Base-by-base conservation (phyloP, 2,797 vertebrate species). In the Phalanger gymnotis region DNA sequence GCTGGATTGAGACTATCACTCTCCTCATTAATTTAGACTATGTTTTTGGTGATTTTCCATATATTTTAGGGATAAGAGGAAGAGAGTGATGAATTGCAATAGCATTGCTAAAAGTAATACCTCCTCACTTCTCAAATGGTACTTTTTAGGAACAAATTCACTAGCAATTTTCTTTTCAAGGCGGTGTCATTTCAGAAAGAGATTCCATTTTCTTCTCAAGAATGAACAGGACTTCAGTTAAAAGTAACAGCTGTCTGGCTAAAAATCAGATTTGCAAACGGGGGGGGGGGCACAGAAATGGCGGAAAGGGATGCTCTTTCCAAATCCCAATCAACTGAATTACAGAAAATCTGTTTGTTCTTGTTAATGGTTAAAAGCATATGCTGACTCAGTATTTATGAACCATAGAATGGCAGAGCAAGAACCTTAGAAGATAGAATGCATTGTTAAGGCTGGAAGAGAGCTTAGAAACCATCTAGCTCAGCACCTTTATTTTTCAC, bases 161-260 rank as follows among this genome's bases (percentile, higher is more conserved):
- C 92, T 87, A 92, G 40, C 91, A 89, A 2, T 92, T 92, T 92
- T 57, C 53, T 53, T 94, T 95, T 94, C 97, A 96, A 90, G 91
- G 92, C 93, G 90, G 52, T 95, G 54, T 12, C 95, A 66, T 94
- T 96, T 97, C 96, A 96, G 96, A 97, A 96, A 90, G 57, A 55
- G 92, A 94, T 95, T 96, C 95, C 95, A 0, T 95, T 97, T 96
- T 92, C 81, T 96, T 95, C 93, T 95, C 91, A 96, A 95, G 31
- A 92, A 93, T 95, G 96, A 94, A 91, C 97, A 95, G 93, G 95
- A 95, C 96, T 96, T 96, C 96, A 95, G 27, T 95, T 96, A 90
- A 95, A 95, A 94, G 91, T 94, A 93, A 96, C 93, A 95, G 89
- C 92, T 58, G 61, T 92, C 73, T 93, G 94, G 95, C 3, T 57